Conservation (phyloP, 2,797 vertebrate species). For the Chaetodon trifasciatus region DNA sequence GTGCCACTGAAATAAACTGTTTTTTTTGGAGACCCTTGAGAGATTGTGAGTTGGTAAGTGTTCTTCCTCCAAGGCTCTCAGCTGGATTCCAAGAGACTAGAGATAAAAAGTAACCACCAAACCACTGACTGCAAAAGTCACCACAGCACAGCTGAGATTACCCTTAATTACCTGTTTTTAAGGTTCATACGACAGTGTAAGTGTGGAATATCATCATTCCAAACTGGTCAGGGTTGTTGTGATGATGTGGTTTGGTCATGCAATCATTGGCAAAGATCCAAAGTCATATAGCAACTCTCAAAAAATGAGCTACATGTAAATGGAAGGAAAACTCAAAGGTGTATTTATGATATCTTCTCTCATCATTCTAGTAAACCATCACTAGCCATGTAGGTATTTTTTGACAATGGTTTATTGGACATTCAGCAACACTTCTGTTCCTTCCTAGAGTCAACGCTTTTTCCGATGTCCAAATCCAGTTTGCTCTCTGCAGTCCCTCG, state of each 20-base stretch:
- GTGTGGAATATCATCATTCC: neutral
- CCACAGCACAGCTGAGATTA: too few relatives aligned
- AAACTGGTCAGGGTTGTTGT: neutral
- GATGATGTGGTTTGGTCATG: neutral
- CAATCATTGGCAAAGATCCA: neutral
- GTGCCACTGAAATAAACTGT: neutral
- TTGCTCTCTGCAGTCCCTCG: too few relatives aligned
- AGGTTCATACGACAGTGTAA: too few relatives aligned
- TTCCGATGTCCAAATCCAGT: neutral
- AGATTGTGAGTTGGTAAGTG: too few relatives aligned
- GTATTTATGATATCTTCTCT: neutral
- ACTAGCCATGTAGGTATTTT: neutral
- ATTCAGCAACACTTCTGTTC: neutral
- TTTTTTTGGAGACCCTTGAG: too few relatives aligned
- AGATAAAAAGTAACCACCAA: too few relatives aligned
- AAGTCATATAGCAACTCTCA: too few relatives aligned
- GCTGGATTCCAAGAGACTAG: too few relatives aligned
- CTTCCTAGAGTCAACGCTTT: neutral
- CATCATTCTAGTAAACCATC: neutral
- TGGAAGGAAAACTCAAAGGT: neutral
- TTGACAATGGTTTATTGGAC: neutral
- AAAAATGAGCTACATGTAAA: neutral
- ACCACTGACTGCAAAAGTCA: too few relatives aligned
- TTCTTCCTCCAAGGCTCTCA: too few relatives aligned
- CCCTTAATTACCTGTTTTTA: too few relatives aligned